A percentile compares a stretch with the other conserved stretches of the same genome.
These are phyloP conservation scores for Yasuhikotakia modesta DNA, from an alignment of 2,797 vertebrate genomes.

Conservation along the genomic window DNA sequence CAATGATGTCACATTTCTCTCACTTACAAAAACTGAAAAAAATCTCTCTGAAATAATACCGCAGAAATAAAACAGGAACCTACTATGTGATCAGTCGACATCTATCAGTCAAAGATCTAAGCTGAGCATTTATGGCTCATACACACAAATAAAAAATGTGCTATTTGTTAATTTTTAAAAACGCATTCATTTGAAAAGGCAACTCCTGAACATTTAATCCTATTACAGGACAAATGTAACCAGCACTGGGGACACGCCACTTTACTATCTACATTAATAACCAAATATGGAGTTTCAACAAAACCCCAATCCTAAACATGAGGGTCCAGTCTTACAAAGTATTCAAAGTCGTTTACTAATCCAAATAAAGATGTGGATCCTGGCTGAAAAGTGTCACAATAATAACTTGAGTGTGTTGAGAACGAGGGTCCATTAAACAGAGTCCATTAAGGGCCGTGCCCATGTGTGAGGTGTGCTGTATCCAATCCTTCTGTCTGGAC, in stretches of 20 bases:
- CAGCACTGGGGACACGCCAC: too few relatives aligned
- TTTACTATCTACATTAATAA: too few relatives aligned
- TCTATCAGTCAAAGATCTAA: too few relatives aligned
- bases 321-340: too few relatives aligned
- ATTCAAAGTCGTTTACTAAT: slow-evolving; percentile 19
- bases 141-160: too few relatives aligned
- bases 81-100: neutral
- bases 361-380: slow-evolving; percentile 20
- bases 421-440: slow-evolving; percentile 24
- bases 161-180: too few relatives aligned
- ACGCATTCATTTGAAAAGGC: too few relatives aligned
- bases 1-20: neutral
- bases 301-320: too few relatives aligned
- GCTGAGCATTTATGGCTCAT: too few relatives aligned
- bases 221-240: too few relatives aligned
- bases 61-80: neutral
- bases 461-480: slow-evolving; percentile 37
- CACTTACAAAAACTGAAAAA: neutral
- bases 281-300: too few relatives aligned
- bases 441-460: slow-evolving; percentile 39
- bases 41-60: neutral
- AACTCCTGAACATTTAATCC: too few relatives aligned
- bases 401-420: slow-evolving; percentile 26
- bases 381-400: slow-evolving; percentile 27
- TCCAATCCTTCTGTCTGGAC: slow-evolving; percentile 39